Base-by-base conservation (phyloP, 2,888 invertebrate genomes). In the Coelopa pilipes region DNA sequence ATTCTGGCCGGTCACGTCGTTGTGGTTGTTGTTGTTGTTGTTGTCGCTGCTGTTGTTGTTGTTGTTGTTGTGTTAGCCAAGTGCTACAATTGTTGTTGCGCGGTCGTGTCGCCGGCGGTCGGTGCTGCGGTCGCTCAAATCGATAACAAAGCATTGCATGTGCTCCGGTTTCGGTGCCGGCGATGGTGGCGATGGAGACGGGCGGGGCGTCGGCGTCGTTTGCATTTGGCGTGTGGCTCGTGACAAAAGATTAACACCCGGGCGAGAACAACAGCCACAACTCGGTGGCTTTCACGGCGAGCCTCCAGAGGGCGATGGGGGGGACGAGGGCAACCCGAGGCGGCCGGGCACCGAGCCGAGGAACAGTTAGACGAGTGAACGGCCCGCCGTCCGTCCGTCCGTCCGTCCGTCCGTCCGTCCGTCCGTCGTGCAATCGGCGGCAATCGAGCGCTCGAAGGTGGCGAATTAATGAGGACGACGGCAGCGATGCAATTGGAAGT, bases 161-260 rank as follows among this genome's bases (percentile, higher is more conserved):
- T 19, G 24, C 53, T 13, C 53, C 15, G 53, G 53, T 53, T 13
- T 53, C n/a, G 13, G 53, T 53, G 53, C 10, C n/a, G 34, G 53
- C 10, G 53, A 2, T 4, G 53, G 4, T 9, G 7, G 7, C 34
- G 34, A 7, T 2, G 2, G 34, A 34, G 34, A 34, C 2, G 34
- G 34, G 34, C 4, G 2, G 34, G 34, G n/a, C n/a, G 34, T 2
- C 34, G 34, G 34, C 34, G 34, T 34, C 34, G 34, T 34, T 34
- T 34, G 7, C 34, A 7, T 34, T 34, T 34, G 34, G 34, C 34
- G 34, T 34, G 34, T 53, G 24, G 62, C 62, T 62, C 62, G 79
- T 80, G 79, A 80, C 79, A 80, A 82, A 82, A 82, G 81, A 82
- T 81, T 82, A 81, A 82, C 81, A 82, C 81, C 78, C 68, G 53